These are phyloP conservation scores for Laticauda laticaudata DNA, from an alignment of 2,113 vertebrate species.

Conservation along the genomic window DNA sequence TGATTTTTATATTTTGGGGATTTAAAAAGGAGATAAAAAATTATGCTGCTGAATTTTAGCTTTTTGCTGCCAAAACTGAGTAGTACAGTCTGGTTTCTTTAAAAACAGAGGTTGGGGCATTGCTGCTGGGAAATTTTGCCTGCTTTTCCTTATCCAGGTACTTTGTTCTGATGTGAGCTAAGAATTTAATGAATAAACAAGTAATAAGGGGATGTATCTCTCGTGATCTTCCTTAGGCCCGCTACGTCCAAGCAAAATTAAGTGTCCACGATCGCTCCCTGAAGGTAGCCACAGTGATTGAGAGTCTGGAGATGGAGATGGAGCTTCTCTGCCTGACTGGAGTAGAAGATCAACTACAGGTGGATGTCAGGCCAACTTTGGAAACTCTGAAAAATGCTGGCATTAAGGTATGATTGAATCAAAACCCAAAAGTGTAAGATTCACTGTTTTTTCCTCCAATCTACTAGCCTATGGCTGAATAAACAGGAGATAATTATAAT, in stretches of 20 bases:
- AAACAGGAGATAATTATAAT: not conserved
- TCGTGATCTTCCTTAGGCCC: constrained; percentile 76
- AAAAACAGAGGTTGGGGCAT: not conserved
- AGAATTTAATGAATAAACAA: not conserved
- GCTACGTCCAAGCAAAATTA: constrained; percentile 93
- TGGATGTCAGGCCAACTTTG: constrained; percentile 90
- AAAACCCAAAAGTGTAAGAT: not conserved
- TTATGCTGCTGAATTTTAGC: not conserved
- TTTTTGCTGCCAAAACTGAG: not conserved
- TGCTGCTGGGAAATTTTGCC: not conserved
- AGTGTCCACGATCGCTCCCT: constrained; percentile 95
- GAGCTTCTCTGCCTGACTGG: constrained; percentile 94
- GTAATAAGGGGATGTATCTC: constrained; percentile 45
- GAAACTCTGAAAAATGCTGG: constrained; percentile 94
- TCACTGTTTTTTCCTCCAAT: not conserved
- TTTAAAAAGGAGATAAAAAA: not conserved
- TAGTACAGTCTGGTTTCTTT: not conserved
- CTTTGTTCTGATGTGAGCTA: not conserved
- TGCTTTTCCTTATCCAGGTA: not conserved
- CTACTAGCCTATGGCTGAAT: not conserved
- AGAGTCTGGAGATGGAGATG: constrained; percentile 99
- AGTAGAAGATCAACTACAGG: constrained; percentile 94
- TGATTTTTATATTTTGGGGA: not conserved
- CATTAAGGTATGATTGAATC: constrained; percentile 81
- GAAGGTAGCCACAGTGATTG: constrained; percentile 94